phyloP scores from a whole-genome alignment of 1,140 invertebrate genomes.

The Laupala kohalensis region DNA sequence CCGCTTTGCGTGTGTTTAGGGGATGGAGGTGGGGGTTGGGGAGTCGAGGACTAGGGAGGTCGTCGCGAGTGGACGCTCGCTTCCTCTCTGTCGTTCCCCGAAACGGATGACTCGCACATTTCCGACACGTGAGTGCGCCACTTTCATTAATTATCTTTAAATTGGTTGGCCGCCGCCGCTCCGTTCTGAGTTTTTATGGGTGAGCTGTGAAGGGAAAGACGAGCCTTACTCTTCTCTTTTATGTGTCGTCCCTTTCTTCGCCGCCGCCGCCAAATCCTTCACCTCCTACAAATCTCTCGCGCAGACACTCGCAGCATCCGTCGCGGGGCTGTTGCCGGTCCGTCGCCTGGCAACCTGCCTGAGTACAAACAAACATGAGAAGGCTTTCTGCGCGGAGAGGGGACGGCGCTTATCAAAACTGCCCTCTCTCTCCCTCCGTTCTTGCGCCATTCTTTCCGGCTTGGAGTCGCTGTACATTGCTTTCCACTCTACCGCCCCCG shows the following conservation, averaged over 20 bases:
- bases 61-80: neutral
- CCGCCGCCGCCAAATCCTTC: conserved; percentile 1
- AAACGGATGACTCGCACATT: neutral
- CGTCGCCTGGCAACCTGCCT: conserved; percentile 13
- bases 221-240: neutral
- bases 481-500: conserved; percentile 12
- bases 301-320: conserved; percentile 9
- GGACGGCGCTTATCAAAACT: conserved; percentile 15
- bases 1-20: neutral
- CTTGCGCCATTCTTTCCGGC: neutral
- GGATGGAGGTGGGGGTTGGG: neutral
- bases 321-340: neutral
- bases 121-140: neutral
- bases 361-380: conserved; percentile 16
- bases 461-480: neutral
- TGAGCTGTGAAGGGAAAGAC: neutral
- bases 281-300: conserved; percentile 6
- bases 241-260: neutral
- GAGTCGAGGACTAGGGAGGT: no score
- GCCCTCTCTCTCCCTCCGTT: neutral
- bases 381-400: conserved; percentile 16
- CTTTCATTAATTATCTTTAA: conserved; percentile 12
- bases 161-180: conserved; percentile 2
- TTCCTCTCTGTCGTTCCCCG: neutral
- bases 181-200: neutral